These are phyloP conservation scores for Fukomys damarensis DNA, from an alignment of 2,113 vertebrate genomes.

Conservation along the genomic window DNA sequence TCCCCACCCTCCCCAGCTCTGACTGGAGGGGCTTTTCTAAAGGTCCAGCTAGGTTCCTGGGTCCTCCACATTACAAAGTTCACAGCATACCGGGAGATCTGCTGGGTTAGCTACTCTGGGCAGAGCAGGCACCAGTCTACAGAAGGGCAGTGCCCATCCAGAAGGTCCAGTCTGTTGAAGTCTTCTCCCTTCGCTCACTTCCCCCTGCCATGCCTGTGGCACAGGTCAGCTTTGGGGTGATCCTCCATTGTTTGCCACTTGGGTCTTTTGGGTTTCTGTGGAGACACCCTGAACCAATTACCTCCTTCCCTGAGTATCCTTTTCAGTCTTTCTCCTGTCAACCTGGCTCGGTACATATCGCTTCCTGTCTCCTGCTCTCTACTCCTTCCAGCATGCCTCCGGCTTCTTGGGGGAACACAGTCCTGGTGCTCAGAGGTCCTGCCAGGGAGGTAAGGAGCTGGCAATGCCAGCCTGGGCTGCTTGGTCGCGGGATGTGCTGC, in stretches of 20 bases:
- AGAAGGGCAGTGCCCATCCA: not conserved
- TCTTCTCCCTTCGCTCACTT: not conserved
- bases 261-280: slow-evolving; percentile 40
- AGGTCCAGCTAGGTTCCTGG: not conserved
- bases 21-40: not conserved
- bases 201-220: not conserved
- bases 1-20: not conserved
- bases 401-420: slow-evolving; percentile 88
- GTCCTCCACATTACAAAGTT: not conserved
- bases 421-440: slow-evolving; percentile 87
- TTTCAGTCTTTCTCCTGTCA: slow-evolving; percentile 81
- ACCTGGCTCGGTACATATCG: slow-evolving; percentile 85
- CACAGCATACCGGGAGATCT: not conserved
- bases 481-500: not conserved
- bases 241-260: slow-evolving; percentile 11
- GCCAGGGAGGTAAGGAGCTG: slow-evolving; percentile 89
- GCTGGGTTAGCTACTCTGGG: not conserved
- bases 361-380: slow-evolving; percentile 90
- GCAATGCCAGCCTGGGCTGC: not conserved
- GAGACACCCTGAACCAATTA: slow-evolving; percentile 3
- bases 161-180: not conserved
- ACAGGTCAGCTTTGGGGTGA: not conserved
- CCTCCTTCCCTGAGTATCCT: slow-evolving; percentile 77
- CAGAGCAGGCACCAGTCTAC: not conserved
- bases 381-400: slow-evolving; percentile 89